These are phyloP conservation scores for Dendroctonus valens DNA, from an alignment of 1,140 invertebrate species.

Conservation along the genomic window DNA sequence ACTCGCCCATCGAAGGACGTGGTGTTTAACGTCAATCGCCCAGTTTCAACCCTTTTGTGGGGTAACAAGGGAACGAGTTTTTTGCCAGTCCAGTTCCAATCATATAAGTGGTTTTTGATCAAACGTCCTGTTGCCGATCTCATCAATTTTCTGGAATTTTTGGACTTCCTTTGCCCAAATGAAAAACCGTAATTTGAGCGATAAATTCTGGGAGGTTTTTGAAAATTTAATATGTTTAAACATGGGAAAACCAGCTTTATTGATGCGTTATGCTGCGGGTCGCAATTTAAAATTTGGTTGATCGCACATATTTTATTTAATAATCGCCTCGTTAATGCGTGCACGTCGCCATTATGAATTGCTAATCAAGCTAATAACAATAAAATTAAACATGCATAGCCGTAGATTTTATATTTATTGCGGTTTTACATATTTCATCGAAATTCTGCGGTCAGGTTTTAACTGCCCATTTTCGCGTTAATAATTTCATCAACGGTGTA, in stretches of 20 bases:
- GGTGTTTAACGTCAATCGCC: too few relatives aligned
- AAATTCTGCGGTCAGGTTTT: conserved; percentile 14
- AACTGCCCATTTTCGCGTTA: conserved; percentile 15
- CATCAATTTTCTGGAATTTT: too few relatives aligned
- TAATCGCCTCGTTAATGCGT: conserved; percentile 16
- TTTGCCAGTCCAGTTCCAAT: too few relatives aligned
- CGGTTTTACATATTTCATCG: conserved; percentile 12
- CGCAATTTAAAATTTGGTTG: conserved; percentile 8
- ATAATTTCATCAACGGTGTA: conserved; percentile 9
- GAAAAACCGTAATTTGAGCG: too few relatives aligned
- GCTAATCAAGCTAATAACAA: conserved; percentile 25
- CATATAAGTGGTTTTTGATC: too few relatives aligned
- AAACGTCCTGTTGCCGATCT: too few relatives aligned
- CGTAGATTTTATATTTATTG: conserved; percentile 23
- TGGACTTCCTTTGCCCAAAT: too few relatives aligned
- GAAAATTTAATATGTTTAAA: too few relatives aligned
- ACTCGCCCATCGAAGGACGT: too few relatives aligned
- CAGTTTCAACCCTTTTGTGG: too few relatives aligned
- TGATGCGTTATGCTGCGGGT: not conserved
- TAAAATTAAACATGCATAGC: conserved; percentile 23
- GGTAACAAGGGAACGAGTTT: too few relatives aligned
- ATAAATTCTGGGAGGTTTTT: too few relatives aligned
- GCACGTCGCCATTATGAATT: conserved; percentile 13
- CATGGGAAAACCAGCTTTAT: not conserved
- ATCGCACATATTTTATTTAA: conserved; percentile 16